A percentile compares a stretch with the other conserved stretches of the same genome.
phyloP scores from a whole-genome alignment of 2,113 vertebrate genomes.

The Irena cyanogastra region DNA sequence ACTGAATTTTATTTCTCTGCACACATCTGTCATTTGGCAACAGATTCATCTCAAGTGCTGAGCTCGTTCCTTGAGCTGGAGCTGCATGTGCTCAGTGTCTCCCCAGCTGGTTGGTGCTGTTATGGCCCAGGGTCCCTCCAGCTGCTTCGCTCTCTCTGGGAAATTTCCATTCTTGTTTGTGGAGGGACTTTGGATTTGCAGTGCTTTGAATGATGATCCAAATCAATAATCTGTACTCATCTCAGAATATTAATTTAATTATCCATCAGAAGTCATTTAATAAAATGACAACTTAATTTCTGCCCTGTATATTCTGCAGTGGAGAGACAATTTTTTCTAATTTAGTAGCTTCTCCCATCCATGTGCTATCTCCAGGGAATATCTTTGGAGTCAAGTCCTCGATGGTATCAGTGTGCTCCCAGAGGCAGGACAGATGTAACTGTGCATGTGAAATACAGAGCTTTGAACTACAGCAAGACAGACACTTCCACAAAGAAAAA shows the following conservation, averaged over 20 bases:
- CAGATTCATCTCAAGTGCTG: background rate
- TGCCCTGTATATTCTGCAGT: background rate
- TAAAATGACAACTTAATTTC: background rate
- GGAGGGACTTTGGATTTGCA: background rate
- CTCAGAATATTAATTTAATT: background rate
- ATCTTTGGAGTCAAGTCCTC: background rate
- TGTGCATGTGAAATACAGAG: background rate
- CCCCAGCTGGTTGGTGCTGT: background rate
- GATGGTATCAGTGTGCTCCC: background rate
- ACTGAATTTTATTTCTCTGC: background rate
- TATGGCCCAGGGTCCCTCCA: background rate
- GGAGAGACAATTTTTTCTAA: background rate
- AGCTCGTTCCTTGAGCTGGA: background rate
- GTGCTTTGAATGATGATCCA: background rate
- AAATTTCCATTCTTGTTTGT: background rate
- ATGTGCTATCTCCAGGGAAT: background rate
- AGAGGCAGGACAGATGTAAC: background rate
- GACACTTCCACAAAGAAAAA: background rate
- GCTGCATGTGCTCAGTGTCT: rapidly evolving
- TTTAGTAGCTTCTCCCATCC: background rate
- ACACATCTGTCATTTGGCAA: background rate
- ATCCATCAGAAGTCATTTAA: background rate
- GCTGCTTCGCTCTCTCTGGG: background rate
- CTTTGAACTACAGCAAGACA: background rate
- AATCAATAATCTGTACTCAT: background rate